phyloP scores from a whole-genome alignment of 2,888 invertebrate genomes.

The Melipona beecheii region DNA sequence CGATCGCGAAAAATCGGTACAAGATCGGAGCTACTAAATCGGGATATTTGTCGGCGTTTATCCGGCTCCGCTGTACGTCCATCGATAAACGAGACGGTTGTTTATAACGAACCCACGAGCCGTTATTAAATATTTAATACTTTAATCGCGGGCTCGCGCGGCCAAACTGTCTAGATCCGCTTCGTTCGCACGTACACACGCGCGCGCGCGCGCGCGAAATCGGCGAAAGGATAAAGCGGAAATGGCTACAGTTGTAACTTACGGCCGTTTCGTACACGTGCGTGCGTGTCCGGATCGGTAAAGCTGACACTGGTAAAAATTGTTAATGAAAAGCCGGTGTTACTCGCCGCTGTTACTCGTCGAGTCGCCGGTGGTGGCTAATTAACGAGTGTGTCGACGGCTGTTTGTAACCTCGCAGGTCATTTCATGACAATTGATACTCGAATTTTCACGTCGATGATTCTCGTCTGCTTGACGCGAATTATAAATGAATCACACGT shows the following conservation, averaged over 20 bases:
- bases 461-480: background rate
- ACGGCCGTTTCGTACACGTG: too few relatives aligned
- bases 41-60: slow-evolving; percentile 60
- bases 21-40: slow-evolving; percentile 15
- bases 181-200: slow-evolving; percentile 2
- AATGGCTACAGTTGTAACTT: background rate
- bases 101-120: slow-evolving; percentile 39
- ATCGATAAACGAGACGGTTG: slow-evolving; percentile 56
- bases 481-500: background rate
- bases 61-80: slow-evolving; percentile 18
- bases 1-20: background rate
- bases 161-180: slow-evolving; percentile 12
- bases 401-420: slow-evolving; percentile 24
- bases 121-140: slow-evolving; percentile 71
- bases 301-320: slow-evolving; percentile 14
- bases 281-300: background rate
- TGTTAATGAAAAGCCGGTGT: slow-evolving; percentile 52
- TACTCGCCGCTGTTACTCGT: slow-evolving; percentile 11
- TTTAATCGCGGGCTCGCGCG: slow-evolving; percentile 62
- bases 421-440: slow-evolving; percentile 36
- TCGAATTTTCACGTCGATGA: background rate
- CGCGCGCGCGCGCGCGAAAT: slow-evolving; percentile 14
- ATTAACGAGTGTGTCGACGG: slow-evolving; percentile 53
- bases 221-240: slow-evolving; percentile 30
- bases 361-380: slow-evolving; percentile 46